These are phyloP conservation scores for Sebastes alutus DNA, from an alignment of 2,797 vertebrate species.

Conservation along the genomic window DNA sequence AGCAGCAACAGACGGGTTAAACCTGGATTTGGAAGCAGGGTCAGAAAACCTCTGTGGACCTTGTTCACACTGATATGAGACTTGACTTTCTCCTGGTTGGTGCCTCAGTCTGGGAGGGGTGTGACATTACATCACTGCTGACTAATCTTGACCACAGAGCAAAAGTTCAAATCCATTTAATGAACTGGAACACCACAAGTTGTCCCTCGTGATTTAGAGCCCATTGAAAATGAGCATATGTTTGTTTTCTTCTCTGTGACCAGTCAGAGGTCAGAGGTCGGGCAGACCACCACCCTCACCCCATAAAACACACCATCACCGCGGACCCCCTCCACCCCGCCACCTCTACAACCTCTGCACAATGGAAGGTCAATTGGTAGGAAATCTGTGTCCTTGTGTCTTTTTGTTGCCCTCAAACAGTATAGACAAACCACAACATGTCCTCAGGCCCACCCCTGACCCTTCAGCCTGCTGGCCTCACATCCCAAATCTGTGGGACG, in stretches of 20 bases:
- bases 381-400: conserved; percentile 44
- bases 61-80: background rate
- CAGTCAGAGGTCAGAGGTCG: conserved; percentile 56
- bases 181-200: conserved; percentile 52
- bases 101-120: background rate
- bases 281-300: conserved; percentile 44
- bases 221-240: conserved; percentile 62
- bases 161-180: conserved; percentile 62
- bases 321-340: conserved; percentile 25
- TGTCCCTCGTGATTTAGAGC: conserved; percentile 46
- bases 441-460: conserved; percentile 60
- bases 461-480: conserved; percentile 37
- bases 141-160: conserved; percentile 56
- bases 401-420: conserved; percentile 51
- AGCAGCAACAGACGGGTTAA: background rate
- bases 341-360: conserved; percentile 36
- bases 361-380: conserved; percentile 65
- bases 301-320: conserved; percentile 52
- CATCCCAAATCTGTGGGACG: background rate
- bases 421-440: conserved; percentile 57
- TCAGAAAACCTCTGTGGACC: background rate
- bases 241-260: conserved; percentile 60
- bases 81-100: background rate
- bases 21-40: background rate
- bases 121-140: background rate